These are phyloP conservation scores for Physocephala rufipes DNA, from an alignment of 2,888 invertebrate species.

Conservation along the genomic window DNA sequence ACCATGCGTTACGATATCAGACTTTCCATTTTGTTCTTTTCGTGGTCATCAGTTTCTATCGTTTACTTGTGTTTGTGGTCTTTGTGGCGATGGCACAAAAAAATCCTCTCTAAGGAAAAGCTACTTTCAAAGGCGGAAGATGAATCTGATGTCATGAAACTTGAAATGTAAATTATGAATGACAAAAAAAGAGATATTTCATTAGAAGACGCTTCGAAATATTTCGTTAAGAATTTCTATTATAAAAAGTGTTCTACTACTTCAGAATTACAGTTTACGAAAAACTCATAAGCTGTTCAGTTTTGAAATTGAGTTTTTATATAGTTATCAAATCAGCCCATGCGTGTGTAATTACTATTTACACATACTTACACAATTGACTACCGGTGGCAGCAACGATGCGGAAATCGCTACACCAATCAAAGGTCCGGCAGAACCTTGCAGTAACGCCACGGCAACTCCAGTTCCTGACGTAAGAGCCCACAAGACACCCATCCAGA, in stretches of 20 bases:
- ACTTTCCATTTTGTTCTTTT: slow-evolving; percentile 4
- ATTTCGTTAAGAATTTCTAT: too few species aligned
- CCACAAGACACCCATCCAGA: slow-evolving; percentile 82
- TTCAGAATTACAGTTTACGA: too few species aligned
- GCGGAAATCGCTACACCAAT: slow-evolving; percentile 93
- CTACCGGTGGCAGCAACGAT: slow-evolving; percentile 83
- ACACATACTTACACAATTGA: slow-evolving; percentile 77
- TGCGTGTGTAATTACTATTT: too few species aligned
- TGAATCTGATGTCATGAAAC: slow-evolving; percentile 25
- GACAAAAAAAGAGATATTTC: neutral
- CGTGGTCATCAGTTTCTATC: slow-evolving; percentile 5
- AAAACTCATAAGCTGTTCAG: too few species aligned
- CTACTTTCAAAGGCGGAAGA: neutral
- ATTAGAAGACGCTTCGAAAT: too few species aligned
- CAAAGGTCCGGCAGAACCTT: slow-evolving; percentile 84
- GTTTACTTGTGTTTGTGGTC: neutral
- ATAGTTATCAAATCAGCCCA: too few species aligned
- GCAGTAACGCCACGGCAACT: slow-evolving; percentile 84
- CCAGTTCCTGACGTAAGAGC: slow-evolving; percentile 81
- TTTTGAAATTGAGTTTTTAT: too few species aligned
- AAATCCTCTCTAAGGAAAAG: slow-evolving; percentile 23
- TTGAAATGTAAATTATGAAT: slow-evolving; percentile 24
- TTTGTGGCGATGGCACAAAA: slow-evolving; percentile 21
- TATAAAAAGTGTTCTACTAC: too few species aligned
- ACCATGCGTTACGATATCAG: slow-evolving; percentile 5